Evolutionary conservation across 1,140 invertebrate genomes (phyloP), one percentile per base, ranked within the genome.

Genomic region (Ladona fulva): DNA sequence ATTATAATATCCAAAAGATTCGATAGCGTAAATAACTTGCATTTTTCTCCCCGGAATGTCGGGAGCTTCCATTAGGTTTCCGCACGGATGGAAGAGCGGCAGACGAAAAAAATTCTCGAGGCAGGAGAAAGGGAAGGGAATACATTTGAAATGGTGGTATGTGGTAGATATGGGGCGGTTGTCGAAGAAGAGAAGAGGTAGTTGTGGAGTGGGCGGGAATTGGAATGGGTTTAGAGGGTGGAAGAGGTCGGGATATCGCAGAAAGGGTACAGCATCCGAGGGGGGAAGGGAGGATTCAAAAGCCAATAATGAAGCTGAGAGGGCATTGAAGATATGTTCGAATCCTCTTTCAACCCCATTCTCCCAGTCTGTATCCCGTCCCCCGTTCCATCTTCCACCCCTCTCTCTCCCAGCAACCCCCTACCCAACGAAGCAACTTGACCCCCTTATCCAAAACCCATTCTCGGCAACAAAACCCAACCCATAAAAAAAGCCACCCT

Each of bases 301-400:
- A 66, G 52, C 52, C 52, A 66, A 66, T 66, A 66, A 66, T 66
- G 52, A 66, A 66, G 52, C 52, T 22, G 52, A 66, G 52, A 66
- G n/a, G n/a, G 52, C 52, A 66, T 66, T 66, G 52, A 66, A 66
- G 52, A 66, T 66, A 66, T 66, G 52, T 66, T 66, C 52, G 52
- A 66, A 66, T 22, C 52, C 52, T 66, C 52, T 66, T 66, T 22
- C 52, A 66, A 66, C 52, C 52, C n/a, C 52, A 66, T 66, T 22
- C 19, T 52, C 44, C 44, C 44, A 52, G 44, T 52, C 52, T 66
- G 52, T 22, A 37, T 37, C 29, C n/a, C n/a, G n/a, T 52, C 44
- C 10, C 44, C 44, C 44, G 10, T 19, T 52, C 44, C 10, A 52
- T 11, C 44, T 52, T 19, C 44, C 44, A 19, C 44, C 44, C 44